Conservation (phyloP, 2,888 invertebrate species). For the Aspidiotus destructor region DNA sequence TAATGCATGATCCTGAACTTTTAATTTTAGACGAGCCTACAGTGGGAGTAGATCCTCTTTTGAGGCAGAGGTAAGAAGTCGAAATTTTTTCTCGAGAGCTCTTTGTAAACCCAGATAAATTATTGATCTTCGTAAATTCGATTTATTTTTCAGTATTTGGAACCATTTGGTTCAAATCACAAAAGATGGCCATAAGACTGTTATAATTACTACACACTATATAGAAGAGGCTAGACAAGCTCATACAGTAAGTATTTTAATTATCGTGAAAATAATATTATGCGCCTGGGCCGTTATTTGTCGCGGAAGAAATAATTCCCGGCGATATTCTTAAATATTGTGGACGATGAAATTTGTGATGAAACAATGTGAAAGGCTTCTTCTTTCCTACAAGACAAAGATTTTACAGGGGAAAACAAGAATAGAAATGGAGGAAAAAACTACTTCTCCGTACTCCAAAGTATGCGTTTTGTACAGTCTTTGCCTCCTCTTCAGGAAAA, state of each 20-base stretch:
- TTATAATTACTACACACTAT: slow-evolving; percentile 87
- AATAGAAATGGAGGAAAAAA: no score
- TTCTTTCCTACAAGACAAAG: no score
- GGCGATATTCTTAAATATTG: no score
- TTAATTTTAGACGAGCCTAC: slow-evolving; percentile 88
- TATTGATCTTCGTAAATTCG: background rate
- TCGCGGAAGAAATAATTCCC: no score
- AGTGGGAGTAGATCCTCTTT: slow-evolving; percentile 81
- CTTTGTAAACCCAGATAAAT: background rate
- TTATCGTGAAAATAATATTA: no score
- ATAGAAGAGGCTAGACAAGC: slow-evolving; percentile 91
- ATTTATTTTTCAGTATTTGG: slow-evolving; percentile 61
- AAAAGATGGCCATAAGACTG: slow-evolving; percentile 80
- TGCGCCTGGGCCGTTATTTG: no score
- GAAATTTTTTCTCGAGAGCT: background rate
- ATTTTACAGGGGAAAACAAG: no score
- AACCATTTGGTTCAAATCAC: slow-evolving; percentile 71
- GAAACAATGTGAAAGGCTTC: no score
- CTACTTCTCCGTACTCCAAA: no score
- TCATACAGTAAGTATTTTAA: slow-evolving; percentile 59
- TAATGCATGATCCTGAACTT: slow-evolving; percentile 86
- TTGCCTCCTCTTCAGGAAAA: no score
- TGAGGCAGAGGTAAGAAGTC: slow-evolving; percentile 56
- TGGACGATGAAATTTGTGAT: no score
- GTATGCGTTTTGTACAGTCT: no score